phyloP scores from a whole-genome alignment of 2,113 vertebrate genomes.

The Cairina moschata region DNA sequence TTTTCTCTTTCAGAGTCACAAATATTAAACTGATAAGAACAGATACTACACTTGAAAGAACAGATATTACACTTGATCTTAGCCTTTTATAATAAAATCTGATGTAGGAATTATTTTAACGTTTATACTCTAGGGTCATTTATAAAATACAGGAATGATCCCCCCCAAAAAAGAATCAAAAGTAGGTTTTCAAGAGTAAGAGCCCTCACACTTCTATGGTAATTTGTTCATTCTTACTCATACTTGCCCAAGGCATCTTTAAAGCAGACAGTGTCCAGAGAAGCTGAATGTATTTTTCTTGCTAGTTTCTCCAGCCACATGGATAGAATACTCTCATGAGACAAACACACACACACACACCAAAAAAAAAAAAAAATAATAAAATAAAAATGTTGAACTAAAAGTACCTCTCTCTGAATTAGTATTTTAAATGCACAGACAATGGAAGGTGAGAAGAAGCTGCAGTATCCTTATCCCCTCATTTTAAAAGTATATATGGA shows the following conservation, averaged over 20 bases:
- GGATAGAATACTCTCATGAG: background rate
- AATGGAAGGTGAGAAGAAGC: background rate
- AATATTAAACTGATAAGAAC: too few species aligned
- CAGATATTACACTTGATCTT: too few species aligned
- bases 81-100: background rate
- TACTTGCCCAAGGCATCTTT: background rate
- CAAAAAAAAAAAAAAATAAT: too few species aligned
- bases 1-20: background rate
- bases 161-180: background rate
- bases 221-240: background rate
- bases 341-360: background rate
- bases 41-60: too few species aligned
- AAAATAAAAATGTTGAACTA: background rate
- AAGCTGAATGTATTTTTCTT: background rate
- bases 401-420: background rate
- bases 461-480: background rate
- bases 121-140: background rate
- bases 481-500: background rate
- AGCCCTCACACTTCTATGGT: background rate
- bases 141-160: background rate
- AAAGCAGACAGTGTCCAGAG: background rate
- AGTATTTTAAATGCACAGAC: background rate
- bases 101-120: background rate
- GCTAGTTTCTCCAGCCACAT: background rate
- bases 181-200: background rate